phyloP scores from a whole-genome alignment of 2,113 vertebrate species.

The Osmerus mordax region DNA sequence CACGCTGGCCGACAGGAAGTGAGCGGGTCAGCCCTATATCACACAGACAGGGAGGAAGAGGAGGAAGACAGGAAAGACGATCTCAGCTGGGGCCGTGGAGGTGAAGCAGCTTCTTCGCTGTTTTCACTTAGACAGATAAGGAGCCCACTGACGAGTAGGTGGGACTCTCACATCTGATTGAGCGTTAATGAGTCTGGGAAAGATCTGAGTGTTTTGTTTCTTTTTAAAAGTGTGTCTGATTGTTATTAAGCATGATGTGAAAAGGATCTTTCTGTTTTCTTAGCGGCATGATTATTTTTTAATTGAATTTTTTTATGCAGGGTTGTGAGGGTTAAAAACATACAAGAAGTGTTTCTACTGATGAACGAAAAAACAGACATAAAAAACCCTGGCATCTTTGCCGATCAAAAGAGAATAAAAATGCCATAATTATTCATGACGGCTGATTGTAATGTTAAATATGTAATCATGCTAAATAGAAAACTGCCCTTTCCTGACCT shows the following conservation, averaged over 20 bases:
- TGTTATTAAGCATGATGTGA: constrained; percentile 39
- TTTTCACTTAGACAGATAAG: constrained; percentile 52
- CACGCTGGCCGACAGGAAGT: constrained; percentile 48
- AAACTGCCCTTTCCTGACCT: not conserved
- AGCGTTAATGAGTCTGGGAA: constrained; percentile 54
- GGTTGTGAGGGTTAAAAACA: not conserved
- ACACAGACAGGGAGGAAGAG: constrained; percentile 41
- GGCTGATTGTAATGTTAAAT: constrained; percentile 4
- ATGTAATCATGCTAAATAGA: not conserved
- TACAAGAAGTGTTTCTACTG: too few species aligned
- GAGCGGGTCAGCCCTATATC: constrained; percentile 58
- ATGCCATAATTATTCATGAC: not conserved
- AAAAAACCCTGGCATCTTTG: not conserved
- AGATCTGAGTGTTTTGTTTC: constrained; percentile 42
- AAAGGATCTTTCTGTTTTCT: constrained; percentile 30
- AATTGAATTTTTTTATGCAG: constrained; percentile 23
- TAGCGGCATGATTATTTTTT: constrained; percentile 2
- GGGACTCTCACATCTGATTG: constrained; percentile 53
- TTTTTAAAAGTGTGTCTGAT: constrained; percentile 39
- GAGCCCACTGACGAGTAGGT: constrained; percentile 44
- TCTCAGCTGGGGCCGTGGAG: constrained; percentile 30
- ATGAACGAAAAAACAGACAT: not conserved
- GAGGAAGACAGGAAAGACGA: constrained; percentile 53
- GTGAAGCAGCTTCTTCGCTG: constrained; percentile 34
- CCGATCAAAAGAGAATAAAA: not conserved